Base-by-base conservation (phyloP, 1,140 invertebrate species). In the Sminthurides bifidus region DNA sequence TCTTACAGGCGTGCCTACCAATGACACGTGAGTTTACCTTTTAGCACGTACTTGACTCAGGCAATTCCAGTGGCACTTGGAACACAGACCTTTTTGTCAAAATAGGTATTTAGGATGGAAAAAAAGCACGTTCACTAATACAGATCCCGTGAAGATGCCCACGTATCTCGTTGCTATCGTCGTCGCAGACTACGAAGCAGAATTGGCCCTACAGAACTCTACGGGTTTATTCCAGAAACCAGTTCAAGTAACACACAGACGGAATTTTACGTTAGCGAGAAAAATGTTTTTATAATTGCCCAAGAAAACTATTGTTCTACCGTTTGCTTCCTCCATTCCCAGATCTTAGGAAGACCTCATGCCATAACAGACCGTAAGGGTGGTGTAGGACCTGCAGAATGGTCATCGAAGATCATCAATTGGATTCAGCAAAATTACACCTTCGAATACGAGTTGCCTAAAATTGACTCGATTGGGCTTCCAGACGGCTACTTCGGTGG, bases 161-260 rank as follows among this genome's bases (percentile, higher is more conserved):
- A 87, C 86, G 0, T 91, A 90, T 68, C 70, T 90, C 5, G 74
- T 91, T 0, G 84, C 85, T 2, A 85, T 81, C 66, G 75, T 83
- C 14, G 76, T 91, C 0, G 84, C 82, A 38, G 83, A 87, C 61
- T 88, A 87, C 66, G 24, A n/a, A 21, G 50, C 48, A 23, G 54
- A 44, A n/a, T 35, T 33, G 1, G 51, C 55, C 5, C 30, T 41
- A 14, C 29, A 23, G 5, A 45, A 17, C 31, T 23, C 35, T 1
- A 24, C 17, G 40, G 48, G 54, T 8, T 24, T 43, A 37, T 45
- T 30, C 17, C 14, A 27, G 2, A 57, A 59, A 38, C 49, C 52
- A 1, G 56, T 56, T 6, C 38, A 35, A 40, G 58, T 59, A 41
- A 30, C 5, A n/a, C n/a, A n/a, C n/a, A n/a, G n/a, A n/a, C n/a